Evolutionary conservation across 2,797 vertebrate species (phyloP).

Genomic region (Rhabdophis nuchalis): DNA sequence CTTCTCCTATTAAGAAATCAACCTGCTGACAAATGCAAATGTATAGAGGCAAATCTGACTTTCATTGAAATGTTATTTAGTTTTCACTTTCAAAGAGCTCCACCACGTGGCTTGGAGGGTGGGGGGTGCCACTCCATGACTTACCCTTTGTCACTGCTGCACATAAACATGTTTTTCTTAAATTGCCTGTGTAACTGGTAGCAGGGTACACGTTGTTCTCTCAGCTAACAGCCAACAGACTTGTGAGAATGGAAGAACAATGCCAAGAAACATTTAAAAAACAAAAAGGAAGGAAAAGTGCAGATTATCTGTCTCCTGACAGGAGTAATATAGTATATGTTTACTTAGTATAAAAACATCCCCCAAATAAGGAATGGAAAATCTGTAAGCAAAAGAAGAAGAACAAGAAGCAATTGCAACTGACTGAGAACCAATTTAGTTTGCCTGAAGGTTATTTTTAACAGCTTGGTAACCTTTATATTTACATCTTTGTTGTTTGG

Average conservation of each 20-base stretch:
- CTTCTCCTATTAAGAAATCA: not conserved
- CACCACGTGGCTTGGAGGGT: slow-evolving; percentile 22
- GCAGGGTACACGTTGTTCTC: slow-evolving; percentile 55
- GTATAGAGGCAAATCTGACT: not conserved
- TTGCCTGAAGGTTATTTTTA: slow-evolving; percentile 40
- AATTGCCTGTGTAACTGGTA: slow-evolving; percentile 12
- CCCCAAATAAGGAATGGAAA: not conserved
- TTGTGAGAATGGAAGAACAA: slow-evolving; percentile 19
- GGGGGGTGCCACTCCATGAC: not conserved
- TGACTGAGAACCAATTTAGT: rapidly evolving
- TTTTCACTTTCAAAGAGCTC: slow-evolving; percentile 35
- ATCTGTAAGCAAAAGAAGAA: slow-evolving; percentile 22
- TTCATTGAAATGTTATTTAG: not conserved
- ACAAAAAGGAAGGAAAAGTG: not conserved
- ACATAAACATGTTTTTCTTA: slow-evolving; percentile 63
- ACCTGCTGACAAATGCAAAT: not conserved
- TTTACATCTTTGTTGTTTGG: not conserved
- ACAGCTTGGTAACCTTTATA: slow-evolving; percentile 14
- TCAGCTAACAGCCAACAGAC: slow-evolving; percentile 28
- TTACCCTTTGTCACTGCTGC: slow-evolving; percentile 5
- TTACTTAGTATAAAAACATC: not conserved
- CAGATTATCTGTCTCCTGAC: not conserved
- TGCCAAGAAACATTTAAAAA: slow-evolving; percentile 15
- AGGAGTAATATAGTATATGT: not conserved
- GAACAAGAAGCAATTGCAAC: slow-evolving; percentile 25